Conservation (phyloP, 2,888 invertebrate genomes). For the Tetragonula carbonaria region DNA sequence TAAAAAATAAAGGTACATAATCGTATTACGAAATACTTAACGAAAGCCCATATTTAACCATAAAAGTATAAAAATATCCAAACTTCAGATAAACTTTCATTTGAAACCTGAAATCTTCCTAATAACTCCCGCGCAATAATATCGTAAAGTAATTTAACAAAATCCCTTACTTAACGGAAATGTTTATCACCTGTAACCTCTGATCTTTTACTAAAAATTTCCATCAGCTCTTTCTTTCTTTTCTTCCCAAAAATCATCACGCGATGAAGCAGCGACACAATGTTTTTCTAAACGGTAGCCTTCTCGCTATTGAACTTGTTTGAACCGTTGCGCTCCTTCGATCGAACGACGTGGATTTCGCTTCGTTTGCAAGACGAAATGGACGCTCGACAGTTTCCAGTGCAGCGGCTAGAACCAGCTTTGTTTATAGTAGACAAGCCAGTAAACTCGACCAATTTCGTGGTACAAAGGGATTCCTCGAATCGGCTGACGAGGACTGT, state of each 20-base stretch:
- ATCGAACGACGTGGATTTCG: conserved; percentile 36
- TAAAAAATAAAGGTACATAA: no score
- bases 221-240: background rate
- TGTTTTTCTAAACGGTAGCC: background rate
- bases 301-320: background rate
- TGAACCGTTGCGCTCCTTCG: background rate
- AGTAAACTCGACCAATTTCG: conserved; percentile 72
- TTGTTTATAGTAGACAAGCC: conserved; percentile 73
- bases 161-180: no score
- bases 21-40: no score
- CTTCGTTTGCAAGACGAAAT: conserved; percentile 45
- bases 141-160: no score
- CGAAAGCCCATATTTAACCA: no score
- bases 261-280: background rate
- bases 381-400: conserved; percentile 34
- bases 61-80: no score
- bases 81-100: no score
- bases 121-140: no score
- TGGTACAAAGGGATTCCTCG: conserved; percentile 68
- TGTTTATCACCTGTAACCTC: no score
- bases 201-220: no score
- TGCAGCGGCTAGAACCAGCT: conserved; percentile 62
- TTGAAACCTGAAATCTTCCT: no score
- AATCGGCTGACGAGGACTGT: conserved; percentile 46
- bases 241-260: background rate